A percentile compares a stretch with the other conserved stretches of the same genome.
These are phyloP conservation scores for Halichondria panicea DNA, from an alignment of 37 sponge, comb jelly and placozoan species.

Conservation along the genomic window DNA sequence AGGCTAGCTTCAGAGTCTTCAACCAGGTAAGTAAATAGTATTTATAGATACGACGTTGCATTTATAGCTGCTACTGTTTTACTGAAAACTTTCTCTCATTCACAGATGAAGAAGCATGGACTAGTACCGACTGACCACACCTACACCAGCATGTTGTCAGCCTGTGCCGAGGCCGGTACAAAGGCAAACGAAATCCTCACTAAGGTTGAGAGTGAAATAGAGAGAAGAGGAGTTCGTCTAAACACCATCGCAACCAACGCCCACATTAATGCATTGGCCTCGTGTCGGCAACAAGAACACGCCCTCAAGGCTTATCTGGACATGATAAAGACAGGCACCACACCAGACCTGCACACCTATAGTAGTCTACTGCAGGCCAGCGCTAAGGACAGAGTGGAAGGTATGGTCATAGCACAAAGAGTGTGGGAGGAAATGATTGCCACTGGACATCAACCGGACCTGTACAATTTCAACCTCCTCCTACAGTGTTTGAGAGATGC, in stretches of 20 bases:
- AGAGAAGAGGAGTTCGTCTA: slow-evolving; percentile 44
- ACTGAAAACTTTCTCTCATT: neutral
- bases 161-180: slow-evolving; percentile 53
- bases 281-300: slow-evolving; percentile 34
- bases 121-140: slow-evolving; percentile 58
- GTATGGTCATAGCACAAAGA: slow-evolving; percentile 22
- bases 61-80: neutral
- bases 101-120: slow-evolving; percentile 66
- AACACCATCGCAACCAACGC: slow-evolving; percentile 62
- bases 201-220: slow-evolving; percentile 58
- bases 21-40: slow-evolving; percentile 48
- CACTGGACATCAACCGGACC: slow-evolving; percentile 18
- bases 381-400: slow-evolving; percentile 23
- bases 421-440: slow-evolving; percentile 57
- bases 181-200: slow-evolving; percentile 5
- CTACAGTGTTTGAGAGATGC: slow-evolving; percentile 49
- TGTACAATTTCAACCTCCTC: slow-evolving; percentile 43
- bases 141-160: slow-evolving; percentile 65
- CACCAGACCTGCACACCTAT: slow-evolving; percentile 56
- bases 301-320: slow-evolving; percentile 37
- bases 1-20: slow-evolving; percentile 60
- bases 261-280: slow-evolving; percentile 43
- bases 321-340: slow-evolving; percentile 17
- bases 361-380: slow-evolving; percentile 38
- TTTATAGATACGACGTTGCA: neutral